These are phyloP conservation scores for Numenius phaeopus DNA, from an alignment of 2,797 vertebrate genomes.

Conservation along the genomic window DNA sequence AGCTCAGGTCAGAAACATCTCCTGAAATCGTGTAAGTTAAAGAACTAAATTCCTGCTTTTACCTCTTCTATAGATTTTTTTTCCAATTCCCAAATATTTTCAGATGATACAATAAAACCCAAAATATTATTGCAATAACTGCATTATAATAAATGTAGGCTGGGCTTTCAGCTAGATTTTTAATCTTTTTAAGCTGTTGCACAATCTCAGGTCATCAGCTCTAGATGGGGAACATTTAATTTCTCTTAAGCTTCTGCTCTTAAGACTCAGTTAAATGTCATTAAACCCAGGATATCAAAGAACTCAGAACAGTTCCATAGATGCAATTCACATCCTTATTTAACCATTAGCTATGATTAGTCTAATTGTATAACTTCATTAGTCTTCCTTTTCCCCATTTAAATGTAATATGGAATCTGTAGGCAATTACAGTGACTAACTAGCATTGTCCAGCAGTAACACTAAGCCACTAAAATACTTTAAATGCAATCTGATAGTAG, in stretches of 20 bases:
- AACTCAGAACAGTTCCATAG: background rate
- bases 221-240: background rate
- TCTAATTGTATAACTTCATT: background rate
- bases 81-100: background rate
- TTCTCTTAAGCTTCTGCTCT: background rate
- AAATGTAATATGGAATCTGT: background rate
- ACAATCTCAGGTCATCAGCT: background rate
- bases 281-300: background rate
- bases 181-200: background rate
- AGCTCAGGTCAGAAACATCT: background rate
- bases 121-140: background rate
- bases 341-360: conserved; percentile 25
- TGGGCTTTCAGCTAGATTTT: background rate
- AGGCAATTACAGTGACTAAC: background rate
- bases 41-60: background rate
- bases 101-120: background rate
- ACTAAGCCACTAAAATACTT: background rate
- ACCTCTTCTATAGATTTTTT: background rate
- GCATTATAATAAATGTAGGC: background rate
- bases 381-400: conserved; percentile 15
- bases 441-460: background rate
- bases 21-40: background rate
- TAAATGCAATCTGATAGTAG: background rate
- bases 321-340: conserved; percentile 8
- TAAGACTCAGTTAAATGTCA: background rate